phyloP scores from a whole-genome alignment of 2,113 vertebrate species.

The Antechinus flavipes region DNA sequence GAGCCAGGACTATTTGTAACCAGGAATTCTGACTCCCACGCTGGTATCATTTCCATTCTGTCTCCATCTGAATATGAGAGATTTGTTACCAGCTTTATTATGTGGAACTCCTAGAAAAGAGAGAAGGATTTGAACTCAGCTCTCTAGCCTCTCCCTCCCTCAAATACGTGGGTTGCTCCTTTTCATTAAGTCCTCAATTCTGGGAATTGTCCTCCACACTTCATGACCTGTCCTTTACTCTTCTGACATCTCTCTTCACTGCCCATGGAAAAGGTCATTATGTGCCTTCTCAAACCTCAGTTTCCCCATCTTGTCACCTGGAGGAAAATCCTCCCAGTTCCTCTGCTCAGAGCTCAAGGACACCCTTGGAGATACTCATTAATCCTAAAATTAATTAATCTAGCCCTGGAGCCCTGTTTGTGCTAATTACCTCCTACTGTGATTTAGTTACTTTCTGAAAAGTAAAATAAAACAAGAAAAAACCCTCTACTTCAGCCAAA shows the following conservation, averaged over 20 bases:
- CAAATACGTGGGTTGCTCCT: background rate
- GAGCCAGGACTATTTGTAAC: background rate
- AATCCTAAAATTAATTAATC: constrained; percentile 14
- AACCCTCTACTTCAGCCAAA: background rate
- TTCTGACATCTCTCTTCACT: background rate
- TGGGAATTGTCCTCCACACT: background rate
- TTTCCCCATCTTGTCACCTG: background rate
- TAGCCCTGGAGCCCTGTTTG: background rate
- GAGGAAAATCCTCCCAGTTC: background rate
- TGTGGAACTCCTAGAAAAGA: background rate
- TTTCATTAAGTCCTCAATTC: background rate
- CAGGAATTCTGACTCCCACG: background rate
- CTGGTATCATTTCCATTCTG: background rate
- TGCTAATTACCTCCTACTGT: background rate
- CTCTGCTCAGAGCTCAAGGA: background rate
- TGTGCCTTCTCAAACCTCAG: background rate
- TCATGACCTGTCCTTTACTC: background rate
- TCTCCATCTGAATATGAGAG: background rate
- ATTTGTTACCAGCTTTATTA: background rate
- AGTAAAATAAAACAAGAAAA: constrained; percentile 35
- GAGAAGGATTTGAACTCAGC: background rate
- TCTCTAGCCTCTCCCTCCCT: background rate
- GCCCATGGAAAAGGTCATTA: no score
- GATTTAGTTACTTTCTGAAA: constrained; percentile 27
- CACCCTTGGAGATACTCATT: background rate